Percentiles rank a stretch among this genome's conserved stretches.
phyloP scores from a whole-genome alignment of 2,113 vertebrate species.

The Platycercus adscitus region DNA sequence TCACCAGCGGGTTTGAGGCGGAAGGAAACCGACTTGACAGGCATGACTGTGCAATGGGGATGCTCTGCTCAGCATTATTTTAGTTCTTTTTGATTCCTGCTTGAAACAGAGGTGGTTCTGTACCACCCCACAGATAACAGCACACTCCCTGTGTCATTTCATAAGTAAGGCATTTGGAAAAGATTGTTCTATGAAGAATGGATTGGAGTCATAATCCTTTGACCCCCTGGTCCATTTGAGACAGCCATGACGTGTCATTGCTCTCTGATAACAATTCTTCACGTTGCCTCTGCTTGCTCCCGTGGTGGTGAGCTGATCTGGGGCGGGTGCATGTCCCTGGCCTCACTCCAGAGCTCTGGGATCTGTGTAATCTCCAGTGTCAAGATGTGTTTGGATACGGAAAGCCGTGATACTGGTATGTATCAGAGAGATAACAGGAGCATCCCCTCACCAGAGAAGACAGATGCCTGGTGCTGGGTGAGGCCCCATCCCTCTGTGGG shows the following conservation, averaged over 20 bases:
- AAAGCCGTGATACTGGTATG: background rate
- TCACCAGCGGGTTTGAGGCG: background rate
- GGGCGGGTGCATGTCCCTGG: background rate
- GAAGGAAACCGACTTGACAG: background rate
- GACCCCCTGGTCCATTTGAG: background rate
- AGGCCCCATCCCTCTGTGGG: rapidly evolving
- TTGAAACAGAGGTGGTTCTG: conserved; percentile 19
- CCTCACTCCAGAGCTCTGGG: conserved; percentile 24
- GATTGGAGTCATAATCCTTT: conserved; percentile 23
- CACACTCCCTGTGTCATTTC: background rate
- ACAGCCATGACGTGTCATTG: background rate
- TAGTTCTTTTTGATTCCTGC: background rate
- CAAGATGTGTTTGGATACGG: conserved; percentile 60
- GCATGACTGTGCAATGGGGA: background rate
- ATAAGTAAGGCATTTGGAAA: background rate
- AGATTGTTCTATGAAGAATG: conserved; percentile 1
- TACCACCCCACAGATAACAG: conserved; percentile 24
- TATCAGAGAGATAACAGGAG: conserved; percentile 54
- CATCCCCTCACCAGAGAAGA: background rate
- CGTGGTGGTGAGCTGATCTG: background rate
- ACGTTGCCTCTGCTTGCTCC: background rate
- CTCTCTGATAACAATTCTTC: background rate
- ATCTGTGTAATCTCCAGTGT: conserved; percentile 65
- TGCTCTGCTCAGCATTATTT: background rate
- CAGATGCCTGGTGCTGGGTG: background rate